Percentiles rank a stretch among this genome's conserved stretches.
These are phyloP conservation scores for Anneissia japonica DNA, from an alignment of 35 echinoderm and acorn worm genomes.

Conservation along the genomic window DNA sequence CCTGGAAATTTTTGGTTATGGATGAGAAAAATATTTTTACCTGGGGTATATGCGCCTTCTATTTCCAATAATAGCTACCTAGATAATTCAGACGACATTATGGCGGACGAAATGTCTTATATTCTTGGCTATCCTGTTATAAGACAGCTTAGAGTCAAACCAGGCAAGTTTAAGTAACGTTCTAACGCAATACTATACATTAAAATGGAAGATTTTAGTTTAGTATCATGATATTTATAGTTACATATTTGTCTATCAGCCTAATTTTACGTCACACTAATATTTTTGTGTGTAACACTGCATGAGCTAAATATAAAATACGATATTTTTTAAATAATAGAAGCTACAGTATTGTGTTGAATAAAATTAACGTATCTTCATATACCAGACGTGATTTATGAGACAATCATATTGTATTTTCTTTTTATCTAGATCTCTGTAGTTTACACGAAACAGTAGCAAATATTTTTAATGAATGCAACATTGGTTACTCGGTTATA, in stretches of 20 bases:
- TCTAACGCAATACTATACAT: too few relatives aligned
- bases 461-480: constrained; percentile 48
- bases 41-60: constrained; percentile 17
- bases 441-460: constrained; percentile 11
- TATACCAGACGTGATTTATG: neutral
- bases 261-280: too few relatives aligned
- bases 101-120: constrained; percentile 49
- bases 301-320: too few relatives aligned
- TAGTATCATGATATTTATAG: too few relatives aligned
- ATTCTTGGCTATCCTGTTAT: constrained; percentile 70
- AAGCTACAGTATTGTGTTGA: neutral
- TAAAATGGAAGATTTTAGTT: too few relatives aligned
- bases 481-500: constrained; percentile 29
- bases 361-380: neutral
- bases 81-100: constrained; percentile 19
- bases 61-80: constrained; percentile 51
- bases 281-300: too few relatives aligned
- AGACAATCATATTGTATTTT: neutral
- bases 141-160: constrained; percentile 65
- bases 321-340: too few relatives aligned
- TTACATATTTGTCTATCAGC: too few relatives aligned
- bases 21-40: constrained; percentile 39
- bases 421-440: constrained; percentile 40
- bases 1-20: constrained; percentile 58
- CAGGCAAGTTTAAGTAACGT: constrained; percentile 29